A percentile compares a stretch with the other conserved stretches of the same genome.
These are phyloP conservation scores for Balaenoptera acutorostrata DNA, from an alignment of 2,113 vertebrate genomes.

Conservation along the genomic window DNA sequence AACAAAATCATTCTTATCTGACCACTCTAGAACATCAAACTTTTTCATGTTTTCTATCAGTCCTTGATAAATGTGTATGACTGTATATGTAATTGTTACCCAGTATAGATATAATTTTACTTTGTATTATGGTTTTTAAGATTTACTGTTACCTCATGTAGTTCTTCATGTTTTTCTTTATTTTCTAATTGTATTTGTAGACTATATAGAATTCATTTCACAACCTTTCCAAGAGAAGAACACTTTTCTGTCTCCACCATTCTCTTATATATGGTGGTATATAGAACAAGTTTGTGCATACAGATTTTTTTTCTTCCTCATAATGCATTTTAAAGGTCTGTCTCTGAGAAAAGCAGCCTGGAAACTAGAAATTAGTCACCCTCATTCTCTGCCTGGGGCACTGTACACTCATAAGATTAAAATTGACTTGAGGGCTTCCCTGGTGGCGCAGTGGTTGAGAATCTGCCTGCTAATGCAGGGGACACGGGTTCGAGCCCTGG, in stretches of 20 bases:
- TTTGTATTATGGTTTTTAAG: not conserved
- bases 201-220: not conserved
- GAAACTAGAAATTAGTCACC: not conserved
- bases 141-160: not conserved
- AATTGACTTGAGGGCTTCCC: not conserved
- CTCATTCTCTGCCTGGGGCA: not conserved
- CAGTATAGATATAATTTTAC: not conserved
- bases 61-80: not conserved
- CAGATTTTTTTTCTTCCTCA: not conserved
- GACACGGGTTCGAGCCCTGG: too few species aligned
- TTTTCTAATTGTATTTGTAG: not conserved
- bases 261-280: not conserved
- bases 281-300: not conserved
- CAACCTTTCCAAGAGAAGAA: not conserved
- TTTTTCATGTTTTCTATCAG: not conserved
- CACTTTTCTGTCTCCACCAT: not conserved
- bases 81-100: not conserved
- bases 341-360: not conserved
- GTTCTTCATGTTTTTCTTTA: not conserved
- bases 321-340: not conserved
- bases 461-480: too few species aligned
- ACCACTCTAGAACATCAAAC: not conserved
- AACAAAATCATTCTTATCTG: not conserved
- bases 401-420: not conserved
- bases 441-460: too few species aligned